Percentiles rank a stretch among this genome's conserved stretches.
phyloP scores from a whole-genome alignment of 2,888 invertebrate genomes.

The Caenorhabditis doughertyi region DNA sequence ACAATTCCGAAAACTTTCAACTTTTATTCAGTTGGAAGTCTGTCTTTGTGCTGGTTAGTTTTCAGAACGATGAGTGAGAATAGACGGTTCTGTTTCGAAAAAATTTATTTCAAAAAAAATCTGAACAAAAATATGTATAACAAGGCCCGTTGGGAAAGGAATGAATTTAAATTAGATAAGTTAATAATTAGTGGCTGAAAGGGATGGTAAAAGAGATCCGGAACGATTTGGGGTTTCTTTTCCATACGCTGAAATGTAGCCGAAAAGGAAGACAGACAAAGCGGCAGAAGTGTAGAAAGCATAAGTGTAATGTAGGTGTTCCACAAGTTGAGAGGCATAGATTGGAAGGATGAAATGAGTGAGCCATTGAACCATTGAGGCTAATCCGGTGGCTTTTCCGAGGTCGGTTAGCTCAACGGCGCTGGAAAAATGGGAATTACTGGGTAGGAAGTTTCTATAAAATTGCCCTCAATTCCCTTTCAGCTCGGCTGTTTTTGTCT shows the following conservation, averaged over 20 bases:
- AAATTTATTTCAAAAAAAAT: background rate
- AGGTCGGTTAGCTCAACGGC: constrained; percentile 81
- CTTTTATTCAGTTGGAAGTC: constrained; percentile 87
- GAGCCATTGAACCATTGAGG: constrained; percentile 82
- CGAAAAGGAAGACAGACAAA: constrained; percentile 75
- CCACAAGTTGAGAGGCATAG: constrained; percentile 80
- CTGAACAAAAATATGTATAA: background rate
- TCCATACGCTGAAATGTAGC: constrained; percentile 78
- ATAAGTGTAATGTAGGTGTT: constrained; percentile 81
- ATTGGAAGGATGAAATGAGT: constrained; percentile 82
- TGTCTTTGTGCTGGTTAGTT: constrained; percentile 80
- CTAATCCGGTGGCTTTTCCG: constrained; percentile 82
- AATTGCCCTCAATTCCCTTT: too few relatives aligned
- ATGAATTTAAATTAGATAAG: constrained; percentile 32
- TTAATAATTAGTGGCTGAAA: constrained; percentile 68
- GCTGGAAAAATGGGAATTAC: constrained; percentile 64
- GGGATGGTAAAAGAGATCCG: constrained; percentile 78
- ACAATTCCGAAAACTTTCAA: constrained; percentile 92
- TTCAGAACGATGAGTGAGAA: too few relatives aligned
- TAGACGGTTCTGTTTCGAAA: too few relatives aligned
- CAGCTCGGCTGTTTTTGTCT: too few relatives aligned
- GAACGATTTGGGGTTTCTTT: constrained; percentile 79
- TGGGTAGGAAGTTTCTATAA: too few relatives aligned
- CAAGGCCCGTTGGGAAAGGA: constrained; percentile 50
- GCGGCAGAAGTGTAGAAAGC: constrained; percentile 82